Base-by-base conservation (phyloP, 1,140 invertebrate genomes). In the Melitaea cinxia region DNA sequence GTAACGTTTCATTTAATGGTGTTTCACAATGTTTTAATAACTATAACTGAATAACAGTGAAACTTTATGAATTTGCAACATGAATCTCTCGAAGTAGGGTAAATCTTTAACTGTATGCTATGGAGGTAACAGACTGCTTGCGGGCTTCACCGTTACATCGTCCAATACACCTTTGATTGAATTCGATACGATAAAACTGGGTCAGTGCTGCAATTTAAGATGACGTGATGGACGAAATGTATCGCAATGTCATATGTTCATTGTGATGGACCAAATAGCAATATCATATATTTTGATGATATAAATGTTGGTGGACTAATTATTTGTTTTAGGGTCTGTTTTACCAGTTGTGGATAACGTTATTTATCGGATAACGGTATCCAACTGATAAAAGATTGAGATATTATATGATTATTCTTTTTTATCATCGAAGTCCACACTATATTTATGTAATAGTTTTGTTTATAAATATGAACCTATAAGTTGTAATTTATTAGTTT, bases 161-260 rank as follows among this genome's bases (percentile, higher is more conserved):
- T 66, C 50, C 68, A 68, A 72, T 65, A 62, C 52, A 54, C 62
- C 71, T 76, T 68, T 74, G 74, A 80, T 80, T 80, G 65, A 80
- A 80, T 72, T 63, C 49, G 50, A 68, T n/a, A 37, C 49, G 47
- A 52, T 65, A 45, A 23, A 65, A 65, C 63, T 58, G 26, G 63
- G 63, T 59, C 63, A 65, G 23, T 26, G 21, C 37, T 47, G 26
- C 28, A 14, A 28, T 10, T 4, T n/a, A 37, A 37, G 39, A 23
- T 47, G 4, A 2, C 10, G 10, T 9, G 42, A 23, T 21, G 19
- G 19, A 23, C 15, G 19, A 47, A 7, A 10, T 15, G 12, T 3
- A 37, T 15, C 4, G n/a, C 17, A n/a, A 4, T 14, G 37, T 2
- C 6, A 39, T 39, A 1, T 28, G 26, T 4, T 7, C 26, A 28